Conservation (phyloP, 1,140 invertebrate species). For the Lepidurus packardi region DNA sequence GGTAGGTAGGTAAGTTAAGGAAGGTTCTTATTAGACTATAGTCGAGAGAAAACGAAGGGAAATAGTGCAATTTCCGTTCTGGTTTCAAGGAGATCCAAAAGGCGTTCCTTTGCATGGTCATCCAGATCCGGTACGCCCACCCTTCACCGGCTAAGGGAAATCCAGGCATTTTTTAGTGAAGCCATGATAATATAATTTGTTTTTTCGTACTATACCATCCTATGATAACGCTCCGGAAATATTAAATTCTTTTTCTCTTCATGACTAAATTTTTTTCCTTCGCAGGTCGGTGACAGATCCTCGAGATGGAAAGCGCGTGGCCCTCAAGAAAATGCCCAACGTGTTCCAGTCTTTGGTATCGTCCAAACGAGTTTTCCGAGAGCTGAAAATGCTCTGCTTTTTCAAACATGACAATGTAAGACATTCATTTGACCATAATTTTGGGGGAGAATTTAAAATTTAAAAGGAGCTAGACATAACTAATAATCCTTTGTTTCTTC, state of each 20-base stretch:
- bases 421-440: slow-evolving; percentile 39
- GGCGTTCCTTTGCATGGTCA: not conserved
- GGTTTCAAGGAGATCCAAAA: not conserved
- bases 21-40: not conserved
- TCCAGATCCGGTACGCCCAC: not conserved
- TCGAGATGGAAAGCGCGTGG: slow-evolving; percentile 92
- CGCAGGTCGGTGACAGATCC: slow-evolving; percentile 98
- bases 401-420: slow-evolving; percentile 99
- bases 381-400: slow-evolving; percentile 98
- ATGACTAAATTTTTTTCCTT: slow-evolving; percentile 39
- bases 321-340: slow-evolving; percentile 99
- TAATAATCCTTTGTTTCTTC: slow-evolving; percentile 34
- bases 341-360: slow-evolving; percentile 99
- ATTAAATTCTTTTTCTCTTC: slow-evolving; percentile 23
- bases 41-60: not conserved
- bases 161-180: too few relatives aligned
- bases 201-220: too few relatives aligned
- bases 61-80: not conserved
- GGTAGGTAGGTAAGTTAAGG: not conserved
- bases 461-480: not conserved
- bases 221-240: not conserved
- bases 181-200: too few relatives aligned
- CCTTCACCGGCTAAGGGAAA: not conserved
- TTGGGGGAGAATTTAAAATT: not conserved
- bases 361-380: slow-evolving; percentile 94